Evolutionary conservation across 2,888 invertebrate species (phyloP), one percentile per base, ranked within the genome.

Genomic region (Parelbella ahira): DNA sequence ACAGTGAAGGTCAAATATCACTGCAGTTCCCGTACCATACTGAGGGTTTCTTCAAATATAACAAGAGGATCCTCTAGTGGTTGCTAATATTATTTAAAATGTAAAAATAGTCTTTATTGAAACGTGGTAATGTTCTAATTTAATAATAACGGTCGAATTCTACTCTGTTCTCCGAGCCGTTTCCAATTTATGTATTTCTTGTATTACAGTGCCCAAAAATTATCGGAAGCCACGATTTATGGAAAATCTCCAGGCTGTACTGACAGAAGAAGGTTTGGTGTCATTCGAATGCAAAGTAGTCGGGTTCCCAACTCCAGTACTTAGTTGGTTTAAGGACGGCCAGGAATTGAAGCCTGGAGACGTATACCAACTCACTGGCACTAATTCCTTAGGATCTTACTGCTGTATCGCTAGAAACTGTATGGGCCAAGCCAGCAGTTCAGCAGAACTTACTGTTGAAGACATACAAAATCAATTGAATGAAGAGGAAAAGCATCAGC

Each of bases 231-330:
- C 97, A 1, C 89, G 95, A 48, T 97, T 97, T 72, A 93, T 97
- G 92, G 97, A 97, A 73, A 94, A 93, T 57, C 88, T 97, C 4
- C 94, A 94, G 74, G 97, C 97, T 4, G 92, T 97, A 25, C 87
- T 97, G 27, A 96, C 97, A 0, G 96, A 97, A 67, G 97, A 97
- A 80, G 97, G 97, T 0, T 80, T 97, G 18, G 97, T 97, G 0
- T 96, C 96, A 0, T 97, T 97, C 65, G 97, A 97, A 67, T 97
- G 97, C 68, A 97, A 97, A 75, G 96, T 97, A 0, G 96, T 96
- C 1, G 97, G 96, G 0, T 96, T 95, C 55, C 97, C 97, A 0
- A 96, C 96, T 0, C 97, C 97, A 0, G 83, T 93, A 33, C 84
- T 97, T 0, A 91, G 93, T 62, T 97, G 97, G 97, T 97, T 95